Evolutionary conservation across 2,113 vertebrate genomes (phyloP), one percentile per base, ranked within the genome.

Genomic region (Cyanoramphus novaezelandiae): DNA sequence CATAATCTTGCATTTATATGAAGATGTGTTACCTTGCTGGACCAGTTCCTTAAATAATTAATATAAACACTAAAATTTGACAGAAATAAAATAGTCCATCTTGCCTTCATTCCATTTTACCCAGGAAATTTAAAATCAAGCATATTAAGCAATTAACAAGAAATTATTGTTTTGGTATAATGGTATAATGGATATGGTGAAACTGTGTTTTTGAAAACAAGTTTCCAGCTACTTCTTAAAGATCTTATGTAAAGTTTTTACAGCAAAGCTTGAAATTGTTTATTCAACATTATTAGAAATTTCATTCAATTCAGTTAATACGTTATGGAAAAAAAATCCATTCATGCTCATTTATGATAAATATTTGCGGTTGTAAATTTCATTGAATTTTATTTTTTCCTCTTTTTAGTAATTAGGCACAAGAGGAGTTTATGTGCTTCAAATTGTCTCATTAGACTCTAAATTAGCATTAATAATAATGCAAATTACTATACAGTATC

Each of bases 21-120:
- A 96, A 97, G 87, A 97, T 86, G 59, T 91, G 77, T 85, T 97
- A 95, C 63, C 88, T 97, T 95, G 80, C 88, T 95, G 88, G 71
- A 97, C 85, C 87, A 80, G 9, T 97, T 94, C 86, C 93, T 97
- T 97, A 91, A 97, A 49, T 82, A 91, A 91, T 81, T 39, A 44
- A 91, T 94, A 94, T 41, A 75, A 93, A 77, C 28, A 65, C 50
- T 78, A 85, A 95, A 97, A 89, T 90, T 97, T 88, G 90, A 89
- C 70, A 72, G 77, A 63, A 92, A 97, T 93, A 97, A 97, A 96
- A 92, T 96, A 95, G 97, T 97, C 97, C 97, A 98, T 98, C 98
- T 98, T 98, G 97, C 94, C 96, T 98, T 98, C 97, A 98, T 98
- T 98, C 97, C 98, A 98, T 98, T 98, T 98, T 98, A 98, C 98